Percentiles rank a stretch among this genome's conserved stretches.
Evolutionary conservation across 2,113 vertebrate species (phyloP).

Genomic region (Hiodon tergisus): DNA sequence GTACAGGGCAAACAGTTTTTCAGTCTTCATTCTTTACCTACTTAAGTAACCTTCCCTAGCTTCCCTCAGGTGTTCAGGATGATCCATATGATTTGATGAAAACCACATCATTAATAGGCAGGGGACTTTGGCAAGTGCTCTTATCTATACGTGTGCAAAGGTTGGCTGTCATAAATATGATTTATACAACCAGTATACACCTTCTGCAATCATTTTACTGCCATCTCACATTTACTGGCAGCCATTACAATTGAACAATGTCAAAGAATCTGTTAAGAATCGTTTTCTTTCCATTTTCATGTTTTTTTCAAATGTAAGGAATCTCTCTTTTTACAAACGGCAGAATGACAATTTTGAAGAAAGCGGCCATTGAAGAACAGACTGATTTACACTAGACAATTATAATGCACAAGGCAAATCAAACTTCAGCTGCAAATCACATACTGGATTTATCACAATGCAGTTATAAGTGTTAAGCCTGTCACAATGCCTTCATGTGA

Average conservation of each 20-base stretch:
- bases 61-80: background rate
- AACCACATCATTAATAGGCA: background rate
- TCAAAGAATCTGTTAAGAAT: too few relatives aligned
- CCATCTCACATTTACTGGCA: background rate
- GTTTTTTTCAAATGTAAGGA: too few relatives aligned
- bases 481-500: too few relatives aligned
- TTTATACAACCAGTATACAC: background rate
- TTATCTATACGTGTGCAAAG: conserved; percentile 25
- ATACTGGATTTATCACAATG: too few relatives aligned
- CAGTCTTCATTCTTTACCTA: background rate
- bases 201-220: background rate
- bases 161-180: conserved; percentile 21
- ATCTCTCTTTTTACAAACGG: too few relatives aligned
- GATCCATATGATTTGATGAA: background rate
- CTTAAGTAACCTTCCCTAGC: background rate
- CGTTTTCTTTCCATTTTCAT: too few relatives aligned
- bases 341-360: too few relatives aligned
- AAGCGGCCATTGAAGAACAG: too few relatives aligned
- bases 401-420: too few relatives aligned
- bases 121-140: conserved; percentile 9
- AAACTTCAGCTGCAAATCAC: too few relatives aligned
- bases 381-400: too few relatives aligned
- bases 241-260: background rate
- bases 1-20: background rate
- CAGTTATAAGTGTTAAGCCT: too few relatives aligned